Evolutionary conservation across 2,797 vertebrate species (phyloP), one percentile per base, ranked within the genome.

Genomic region (Meda fulgida): DNA sequence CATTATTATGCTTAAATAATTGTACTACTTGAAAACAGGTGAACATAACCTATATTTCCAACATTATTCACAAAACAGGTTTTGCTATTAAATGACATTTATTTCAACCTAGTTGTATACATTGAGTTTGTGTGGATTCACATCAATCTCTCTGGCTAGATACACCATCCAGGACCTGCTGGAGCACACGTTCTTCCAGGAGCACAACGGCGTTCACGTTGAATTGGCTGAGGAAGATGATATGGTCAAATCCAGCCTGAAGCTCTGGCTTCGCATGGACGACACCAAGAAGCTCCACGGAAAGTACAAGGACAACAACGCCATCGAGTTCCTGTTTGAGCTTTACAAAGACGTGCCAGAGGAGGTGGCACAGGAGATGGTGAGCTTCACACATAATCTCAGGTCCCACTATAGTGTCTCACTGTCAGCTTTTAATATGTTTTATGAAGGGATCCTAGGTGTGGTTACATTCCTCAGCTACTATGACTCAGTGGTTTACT

Each of bases 321-420:
- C 98, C 92, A 97, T 99, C 4, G 98, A 99, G 93, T 99, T 99
- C 92, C 94, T 97, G 78, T 99, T 99, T 0, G 98, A 99, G 90
- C 95, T 99, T 48, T 97, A 98, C 93, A 98, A 97, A 91, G 98
- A 99, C 0, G 95, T 97, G 18, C 97, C 98, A 0, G 98, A 99
- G 92, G 97, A 99, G 92, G 98, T 99, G 93, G 96, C 97, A 0
- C 98, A 99, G 93, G 98, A 99, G 94, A 99, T 99, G 98, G 98
- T 99, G 92, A 92, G 96, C 78, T 73, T 60, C 13, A 4, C 63
- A 60, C 29, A 38, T 51, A 7, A 60, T 46, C 67, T 19, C 40
- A 21, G n/a, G 65, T 60, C 55, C 23, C 55, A 26, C 4, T 60
- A 5, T 26, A n/a, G 11, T 29, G 58, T 38, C 23, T 40, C 9